Percentiles rank a stretch among this genome's conserved stretches.
These are phyloP conservation scores for Trichoplusia ni DNA, from an alignment of 1,140 invertebrate species.

Conservation along the genomic window DNA sequence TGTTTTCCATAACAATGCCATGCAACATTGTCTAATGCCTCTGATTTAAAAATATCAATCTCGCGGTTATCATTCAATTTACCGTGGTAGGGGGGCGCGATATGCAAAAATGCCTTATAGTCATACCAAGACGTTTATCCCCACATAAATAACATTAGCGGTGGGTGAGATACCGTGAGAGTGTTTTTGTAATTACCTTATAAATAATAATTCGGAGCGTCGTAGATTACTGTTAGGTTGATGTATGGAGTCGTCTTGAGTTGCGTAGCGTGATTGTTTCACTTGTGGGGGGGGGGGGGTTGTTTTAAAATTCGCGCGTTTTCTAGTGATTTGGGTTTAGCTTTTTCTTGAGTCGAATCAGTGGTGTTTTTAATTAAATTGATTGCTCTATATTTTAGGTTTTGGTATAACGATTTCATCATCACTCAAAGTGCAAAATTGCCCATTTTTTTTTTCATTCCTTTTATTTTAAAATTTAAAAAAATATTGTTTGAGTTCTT, in stretches of 20 bases:
- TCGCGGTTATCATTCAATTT: conserved; percentile 74
- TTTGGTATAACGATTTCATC: too few species aligned
- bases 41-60: conserved; percentile 25
- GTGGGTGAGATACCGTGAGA: conserved; percentile 64
- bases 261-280: conserved; percentile 2
- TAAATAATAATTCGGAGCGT: conserved; percentile 76
- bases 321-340: not conserved
- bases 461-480: too few species aligned
- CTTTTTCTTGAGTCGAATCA: too few species aligned
- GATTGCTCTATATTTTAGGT: too few species aligned
- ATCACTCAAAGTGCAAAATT: too few species aligned
- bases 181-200: conserved; percentile 81
- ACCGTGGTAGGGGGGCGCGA: conserved; percentile 55
- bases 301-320: not conserved
- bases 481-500: too few species aligned
- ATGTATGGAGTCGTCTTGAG: conserved; percentile 47
- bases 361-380: too few species aligned
- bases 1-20: too few species aligned
- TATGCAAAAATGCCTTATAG: conserved; percentile 71
- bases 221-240: conserved; percentile 75
- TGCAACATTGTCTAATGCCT: not conserved
- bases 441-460: too few species aligned
- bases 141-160: conserved; percentile 75
- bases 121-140: conserved; percentile 72
- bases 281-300: not conserved